phyloP scores from a whole-genome alignment of 2,113 vertebrate species.

The Chauna torquata region DNA sequence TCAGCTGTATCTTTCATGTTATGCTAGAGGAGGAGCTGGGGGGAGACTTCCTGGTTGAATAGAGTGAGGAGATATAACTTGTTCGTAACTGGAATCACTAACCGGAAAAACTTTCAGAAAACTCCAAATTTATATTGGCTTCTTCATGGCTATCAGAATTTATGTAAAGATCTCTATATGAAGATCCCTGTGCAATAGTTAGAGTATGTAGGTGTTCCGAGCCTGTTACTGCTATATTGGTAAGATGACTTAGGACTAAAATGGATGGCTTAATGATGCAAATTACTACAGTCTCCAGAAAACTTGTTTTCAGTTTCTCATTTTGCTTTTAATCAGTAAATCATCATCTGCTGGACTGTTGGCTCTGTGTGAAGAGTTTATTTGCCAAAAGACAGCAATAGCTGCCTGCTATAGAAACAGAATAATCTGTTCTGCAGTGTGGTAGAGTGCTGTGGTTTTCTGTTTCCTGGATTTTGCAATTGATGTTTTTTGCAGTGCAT shows the following conservation, averaged over 20 bases:
- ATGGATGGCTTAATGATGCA: conserved; percentile 12
- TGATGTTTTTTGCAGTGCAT: neutral
- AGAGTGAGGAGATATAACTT: neutral
- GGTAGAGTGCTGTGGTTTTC: conserved; percentile 5
- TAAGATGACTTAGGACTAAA: neutral
- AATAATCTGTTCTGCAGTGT: conserved; percentile 12
- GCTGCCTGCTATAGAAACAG: conserved; percentile 30
- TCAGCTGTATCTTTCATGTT: neutral
- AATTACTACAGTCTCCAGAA: conserved; percentile 30
- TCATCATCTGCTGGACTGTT: conserved; percentile 42
- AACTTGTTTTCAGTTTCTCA: conserved; percentile 39
- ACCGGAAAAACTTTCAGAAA: neutral
- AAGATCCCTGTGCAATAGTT: neutral
- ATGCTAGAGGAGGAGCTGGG: neutral
- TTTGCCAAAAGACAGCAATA: conserved; percentile 58
- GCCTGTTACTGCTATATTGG: neutral
- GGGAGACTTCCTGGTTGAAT: neutral
- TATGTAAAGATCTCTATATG: neutral
- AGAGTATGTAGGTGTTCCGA: neutral
- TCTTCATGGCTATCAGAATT: neutral
- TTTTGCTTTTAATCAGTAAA: conserved; percentile 64
- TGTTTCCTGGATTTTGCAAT: conserved; percentile 26
- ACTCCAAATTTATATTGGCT: neutral
- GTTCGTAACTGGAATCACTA: neutral
- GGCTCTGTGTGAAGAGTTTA: conserved; percentile 24